Base-by-base conservation (phyloP, 2,888 invertebrate genomes). In the Ennomos erosarius region DNA sequence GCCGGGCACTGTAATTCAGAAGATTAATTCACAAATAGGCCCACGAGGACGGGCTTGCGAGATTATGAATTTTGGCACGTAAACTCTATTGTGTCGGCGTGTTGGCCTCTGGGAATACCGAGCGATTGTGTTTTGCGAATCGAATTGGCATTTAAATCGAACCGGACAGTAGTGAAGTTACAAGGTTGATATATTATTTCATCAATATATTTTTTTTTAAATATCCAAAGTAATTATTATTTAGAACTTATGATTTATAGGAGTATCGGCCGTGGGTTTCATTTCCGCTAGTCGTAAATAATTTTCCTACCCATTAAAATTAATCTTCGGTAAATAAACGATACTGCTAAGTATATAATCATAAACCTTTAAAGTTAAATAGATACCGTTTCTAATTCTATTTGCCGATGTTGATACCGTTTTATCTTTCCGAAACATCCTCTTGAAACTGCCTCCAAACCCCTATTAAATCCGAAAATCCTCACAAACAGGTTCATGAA, bases 61-160 rank as follows among this genome's bases (percentile, higher is more conserved):
- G 84, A 85, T 87, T 84, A 85, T 84, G 81, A 82, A 80, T 82
- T 85, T 85, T 85, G 85, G 85, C 84, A 79, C 77, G 74, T 73
- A 60, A 65, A 67, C 50, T 61, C 52, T 69, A 63, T 59, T 58
- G 59, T 47, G 52, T 16, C 11, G 37, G 37, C 33, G 37, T 16
- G 38, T n/a, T 13, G 10, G 35, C 38, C 39, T 53, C 26, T 26
- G 55, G 51, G 55, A 49, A 53, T 50, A 49, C 40, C 0, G n/a
- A 34, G 9, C 42, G 39, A 58, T 52, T 58, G 59, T 51, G 9
- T 35, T 37, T 44, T 51, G 52, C 40, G 52, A 42, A 61, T 53
- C 55, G 48, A 59, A 63, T 55, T 58, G 43, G 35, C 45, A 36
- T 52, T 57, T 50, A 53, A 54, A 56, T 63, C 26, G 53, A 55